These are phyloP conservation scores for Hipparchia sbordonii DNA, from an alignment of 2,888 invertebrate species.

Conservation along the genomic window DNA sequence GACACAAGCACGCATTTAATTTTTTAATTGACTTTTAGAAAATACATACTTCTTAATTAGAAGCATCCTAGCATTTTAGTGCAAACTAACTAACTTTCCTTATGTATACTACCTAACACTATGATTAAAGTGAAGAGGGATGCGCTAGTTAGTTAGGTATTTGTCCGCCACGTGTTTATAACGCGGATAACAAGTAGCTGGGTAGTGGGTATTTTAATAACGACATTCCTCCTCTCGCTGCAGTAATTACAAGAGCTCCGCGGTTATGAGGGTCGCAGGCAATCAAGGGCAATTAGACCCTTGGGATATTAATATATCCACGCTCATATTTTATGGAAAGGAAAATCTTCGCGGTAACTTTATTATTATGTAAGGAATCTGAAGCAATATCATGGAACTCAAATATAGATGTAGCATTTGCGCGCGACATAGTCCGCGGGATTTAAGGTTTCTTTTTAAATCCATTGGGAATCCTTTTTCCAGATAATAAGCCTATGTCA, in stretches of 20 bases:
- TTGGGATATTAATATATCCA: background rate
- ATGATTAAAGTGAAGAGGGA: background rate
- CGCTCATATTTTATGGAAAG: slow-evolving; percentile 2
- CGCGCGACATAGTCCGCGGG: too few relatives aligned
- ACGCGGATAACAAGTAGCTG: slow-evolving; percentile 3
- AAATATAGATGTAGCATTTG: background rate
- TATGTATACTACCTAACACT: background rate
- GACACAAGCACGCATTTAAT: background rate
- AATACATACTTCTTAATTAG: background rate
- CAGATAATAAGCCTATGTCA: too few relatives aligned
- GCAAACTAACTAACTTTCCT: background rate
- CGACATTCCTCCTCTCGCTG: background rate
- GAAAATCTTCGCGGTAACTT: background rate
- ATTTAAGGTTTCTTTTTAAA: too few relatives aligned
- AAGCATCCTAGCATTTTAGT: background rate
- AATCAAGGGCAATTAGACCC: slow-evolving; percentile 5
- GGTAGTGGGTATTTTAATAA: slow-evolving; percentile 7
- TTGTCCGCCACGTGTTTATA: background rate
- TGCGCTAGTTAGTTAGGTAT: background rate
- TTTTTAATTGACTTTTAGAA: background rate
- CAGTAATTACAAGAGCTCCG: background rate
- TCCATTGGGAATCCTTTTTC: too few relatives aligned
- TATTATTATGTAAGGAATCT: background rate
- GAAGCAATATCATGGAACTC: background rate
- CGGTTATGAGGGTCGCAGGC: slow-evolving; percentile 4